phyloP scores from a whole-genome alignment of 2,888 invertebrate genomes.

The Rotaria socialis region DNA sequence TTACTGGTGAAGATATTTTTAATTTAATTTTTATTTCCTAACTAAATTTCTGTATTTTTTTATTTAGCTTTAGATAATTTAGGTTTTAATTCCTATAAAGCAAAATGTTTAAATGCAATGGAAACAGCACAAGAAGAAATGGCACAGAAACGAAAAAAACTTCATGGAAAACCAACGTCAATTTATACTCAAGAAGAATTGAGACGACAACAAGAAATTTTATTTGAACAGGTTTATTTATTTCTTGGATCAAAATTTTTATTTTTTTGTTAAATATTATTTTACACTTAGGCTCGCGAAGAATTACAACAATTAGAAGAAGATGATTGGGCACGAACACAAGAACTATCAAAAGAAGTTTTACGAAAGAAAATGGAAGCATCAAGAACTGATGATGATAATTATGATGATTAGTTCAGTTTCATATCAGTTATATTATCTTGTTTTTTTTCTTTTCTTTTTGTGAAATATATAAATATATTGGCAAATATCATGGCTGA shows the following conservation, averaged over 20 bases:
- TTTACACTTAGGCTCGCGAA: background rate
- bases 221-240: background rate
- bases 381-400: slow-evolving; percentile 5
- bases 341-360: background rate
- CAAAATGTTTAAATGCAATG: slow-evolving; percentile 69
- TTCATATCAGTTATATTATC: too few relatives aligned
- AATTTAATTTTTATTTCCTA: too few relatives aligned
- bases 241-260: background rate
- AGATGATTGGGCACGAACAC: slow-evolving; percentile 3
- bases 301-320: slow-evolving; percentile 1
- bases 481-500: too few relatives aligned
- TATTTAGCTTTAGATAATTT: slow-evolving; percentile 74
- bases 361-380: background rate
- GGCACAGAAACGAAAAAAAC: slow-evolving; percentile 73
- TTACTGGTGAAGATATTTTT: slow-evolving; percentile 57
- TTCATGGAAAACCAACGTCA: background rate
- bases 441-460: background rate
- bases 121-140: slow-evolving; percentile 89
- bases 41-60: too few relatives aligned
- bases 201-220: background rate
- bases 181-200: background rate
- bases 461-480: background rate
- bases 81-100: slow-evolving; percentile 84
- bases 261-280: background rate
- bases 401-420: background rate